A percentile compares a stretch with the other conserved stretches of the same genome.
phyloP scores from a whole-genome alignment of 1,140 invertebrate genomes.

The Drosophila navojoa region DNA sequence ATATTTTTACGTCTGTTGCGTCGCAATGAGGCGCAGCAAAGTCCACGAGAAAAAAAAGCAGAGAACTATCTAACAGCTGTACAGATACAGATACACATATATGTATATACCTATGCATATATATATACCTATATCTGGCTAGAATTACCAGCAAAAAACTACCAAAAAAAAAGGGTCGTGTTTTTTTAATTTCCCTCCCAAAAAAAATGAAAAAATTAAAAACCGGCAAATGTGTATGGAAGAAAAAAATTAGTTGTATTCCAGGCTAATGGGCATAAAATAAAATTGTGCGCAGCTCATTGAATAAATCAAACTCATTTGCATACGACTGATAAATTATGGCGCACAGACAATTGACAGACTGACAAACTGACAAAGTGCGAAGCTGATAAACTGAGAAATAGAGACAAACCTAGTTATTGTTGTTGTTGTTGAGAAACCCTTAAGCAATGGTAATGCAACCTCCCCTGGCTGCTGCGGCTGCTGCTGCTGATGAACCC shows the following conservation, averaged over 20 bases:
- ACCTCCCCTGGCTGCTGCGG: not conserved
- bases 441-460: not conserved
- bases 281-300: conserved; percentile 76
- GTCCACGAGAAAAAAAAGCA: conserved; percentile 30
- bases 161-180: conserved; percentile 42
- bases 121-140: not conserved
- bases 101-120: not conserved
- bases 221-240: not conserved
- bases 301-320: conserved; percentile 83
- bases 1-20: conserved; percentile 82
- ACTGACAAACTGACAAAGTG: conserved; percentile 60
- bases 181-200: conserved; percentile 38
- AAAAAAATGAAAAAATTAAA: conserved; percentile 19
- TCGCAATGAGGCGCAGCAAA: conserved; percentile 81
- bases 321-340: conserved; percentile 83
- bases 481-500: conserved; percentile 2
- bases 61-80: conserved; percentile 54
- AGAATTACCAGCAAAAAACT: conserved; percentile 40
- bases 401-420: not conserved
- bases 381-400: conserved; percentile 13
- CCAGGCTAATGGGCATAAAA: conserved; percentile 48
- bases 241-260: conserved; percentile 19
- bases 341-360: conserved; percentile 68
- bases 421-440: conserved; percentile 20
- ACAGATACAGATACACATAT: conserved; percentile 4